Conservation (phyloP, 2,113 vertebrate species). For the Neodontobutis hainanensis region DNA sequence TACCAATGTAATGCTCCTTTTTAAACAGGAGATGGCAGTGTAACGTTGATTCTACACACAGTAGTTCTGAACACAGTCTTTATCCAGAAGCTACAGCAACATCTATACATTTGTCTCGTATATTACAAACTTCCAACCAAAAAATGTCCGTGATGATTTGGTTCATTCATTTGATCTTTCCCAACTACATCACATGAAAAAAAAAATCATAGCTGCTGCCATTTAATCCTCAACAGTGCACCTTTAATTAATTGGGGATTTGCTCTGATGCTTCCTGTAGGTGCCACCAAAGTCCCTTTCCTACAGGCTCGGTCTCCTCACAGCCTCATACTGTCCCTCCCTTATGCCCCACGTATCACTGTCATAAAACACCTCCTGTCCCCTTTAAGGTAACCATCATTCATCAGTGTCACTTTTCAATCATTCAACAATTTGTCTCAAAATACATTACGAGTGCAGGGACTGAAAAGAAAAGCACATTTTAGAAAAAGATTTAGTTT, state of each 20-base stretch:
- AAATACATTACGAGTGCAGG: not conserved
- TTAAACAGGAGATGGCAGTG: constrained; percentile 54
- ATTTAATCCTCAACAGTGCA: not conserved
- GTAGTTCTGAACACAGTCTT: not conserved
- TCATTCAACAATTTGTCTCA: not conserved
- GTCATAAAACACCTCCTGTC: not conserved
- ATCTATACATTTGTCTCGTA: not conserved
- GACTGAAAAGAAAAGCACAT: too few species aligned
- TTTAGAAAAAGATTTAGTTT: too few species aligned
- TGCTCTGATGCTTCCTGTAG: constrained; percentile 51
- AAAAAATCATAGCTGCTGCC: too few species aligned
- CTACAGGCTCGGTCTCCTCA: too few species aligned
- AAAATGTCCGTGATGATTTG: not conserved
- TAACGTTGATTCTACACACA: constrained; percentile 10
- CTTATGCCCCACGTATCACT: not conserved
- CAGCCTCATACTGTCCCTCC: not conserved
- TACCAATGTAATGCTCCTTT: not conserved
- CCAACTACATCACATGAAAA: not conserved
- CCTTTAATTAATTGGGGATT: not conserved
- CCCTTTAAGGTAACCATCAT: constrained; percentile 3
- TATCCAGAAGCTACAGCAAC: constrained; percentile 5
- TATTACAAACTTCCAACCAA: too few species aligned
- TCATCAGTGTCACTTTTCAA: constrained; percentile 5
- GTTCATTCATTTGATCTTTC: not conserved
- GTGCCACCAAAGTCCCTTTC: constrained; percentile 47